A percentile compares a stretch with the other conserved stretches of the same genome.
These are phyloP conservation scores for Sinocyclocheilus maitianheensis DNA, from an alignment of 2,113 vertebrate species.

Conservation along the genomic window DNA sequence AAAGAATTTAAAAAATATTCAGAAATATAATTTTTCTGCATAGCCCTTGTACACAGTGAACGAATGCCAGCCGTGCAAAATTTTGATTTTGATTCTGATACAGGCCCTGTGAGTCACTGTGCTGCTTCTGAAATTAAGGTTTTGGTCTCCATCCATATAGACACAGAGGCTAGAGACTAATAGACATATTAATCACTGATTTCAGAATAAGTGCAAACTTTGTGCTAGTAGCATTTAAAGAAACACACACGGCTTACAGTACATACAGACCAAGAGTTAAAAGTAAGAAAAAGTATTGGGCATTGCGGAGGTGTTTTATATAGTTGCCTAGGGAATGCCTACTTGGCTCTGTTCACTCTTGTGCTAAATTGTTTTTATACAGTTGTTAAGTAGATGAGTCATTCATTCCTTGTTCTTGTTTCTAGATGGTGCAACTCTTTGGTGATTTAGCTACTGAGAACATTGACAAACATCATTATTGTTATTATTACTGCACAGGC, in stretches of 20 bases:
- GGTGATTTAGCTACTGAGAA: slow-evolving; percentile 29
- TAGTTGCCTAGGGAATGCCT: slow-evolving; percentile 34
- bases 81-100: background rate
- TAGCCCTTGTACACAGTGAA: background rate
- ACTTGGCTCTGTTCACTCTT: slow-evolving; percentile 33
- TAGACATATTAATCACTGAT: background rate
- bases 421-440: slow-evolving; percentile 21
- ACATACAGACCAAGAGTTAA: slow-evolving; percentile 2
- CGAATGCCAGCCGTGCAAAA: background rate
- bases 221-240: slow-evolving; percentile 4
- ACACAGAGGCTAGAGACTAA: background rate
- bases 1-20: background rate
- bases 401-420: slow-evolving; percentile 47
- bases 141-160: background rate
- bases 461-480: slow-evolving; percentile 1
- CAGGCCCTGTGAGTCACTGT: background rate
- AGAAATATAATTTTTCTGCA: background rate
- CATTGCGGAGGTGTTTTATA: slow-evolving; percentile 38
- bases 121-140: background rate
- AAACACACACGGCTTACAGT: slow-evolving; percentile 14
- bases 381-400: slow-evolving; percentile 54
- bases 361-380: slow-evolving; percentile 44
- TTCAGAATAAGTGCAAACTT: background rate
- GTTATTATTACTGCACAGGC: background rate
- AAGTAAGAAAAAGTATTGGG: slow-evolving; percentile 27